Percentiles rank a stretch among this genome's conserved stretches.
Conservation (phyloP, 2,113 vertebrate genomes). For the Orientallactaga bullata region DNA sequence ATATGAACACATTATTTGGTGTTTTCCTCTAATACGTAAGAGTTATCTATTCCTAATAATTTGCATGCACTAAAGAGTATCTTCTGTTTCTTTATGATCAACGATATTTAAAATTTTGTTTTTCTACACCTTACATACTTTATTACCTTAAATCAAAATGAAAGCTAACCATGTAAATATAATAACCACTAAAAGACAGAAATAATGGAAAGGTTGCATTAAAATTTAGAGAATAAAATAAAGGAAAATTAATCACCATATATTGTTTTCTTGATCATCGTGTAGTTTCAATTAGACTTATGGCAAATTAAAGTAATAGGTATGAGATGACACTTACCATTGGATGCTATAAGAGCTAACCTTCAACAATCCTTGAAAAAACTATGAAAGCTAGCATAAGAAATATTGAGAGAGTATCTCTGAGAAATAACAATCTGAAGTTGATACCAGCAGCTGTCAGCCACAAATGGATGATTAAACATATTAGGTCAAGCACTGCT, state of each 20-base stretch:
- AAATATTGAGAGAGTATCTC: constrained; percentile 47
- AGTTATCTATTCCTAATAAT: neutral
- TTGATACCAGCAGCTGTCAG: constrained; percentile 66
- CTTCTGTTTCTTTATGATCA: neutral
- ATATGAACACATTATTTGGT: neutral
- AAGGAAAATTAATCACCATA: neutral
- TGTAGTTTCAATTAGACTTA: neutral
- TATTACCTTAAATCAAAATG: constrained; percentile 17
- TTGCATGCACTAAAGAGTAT: neutral
- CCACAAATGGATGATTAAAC: constrained; percentile 73
- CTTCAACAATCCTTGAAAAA: neutral
- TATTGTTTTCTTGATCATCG: neutral
- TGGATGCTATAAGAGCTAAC: neutral
- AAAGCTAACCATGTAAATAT: neutral
- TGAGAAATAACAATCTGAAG: constrained; percentile 54
- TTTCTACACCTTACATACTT: neutral
- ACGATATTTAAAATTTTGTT: neutral
- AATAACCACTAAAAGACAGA: neutral
- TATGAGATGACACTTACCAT: neutral
- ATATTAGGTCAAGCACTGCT: constrained; percentile 62
- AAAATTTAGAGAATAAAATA: neutral
- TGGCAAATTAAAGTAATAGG: constrained; percentile 41
- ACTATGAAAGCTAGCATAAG: constrained; percentile 45
- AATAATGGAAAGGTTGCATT: neutral
- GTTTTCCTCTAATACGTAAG: neutral